Evolutionary conservation across 92 coral and sea anemone genomes (phyloP).

Genomic region (Scolanthus callimorphus): DNA sequence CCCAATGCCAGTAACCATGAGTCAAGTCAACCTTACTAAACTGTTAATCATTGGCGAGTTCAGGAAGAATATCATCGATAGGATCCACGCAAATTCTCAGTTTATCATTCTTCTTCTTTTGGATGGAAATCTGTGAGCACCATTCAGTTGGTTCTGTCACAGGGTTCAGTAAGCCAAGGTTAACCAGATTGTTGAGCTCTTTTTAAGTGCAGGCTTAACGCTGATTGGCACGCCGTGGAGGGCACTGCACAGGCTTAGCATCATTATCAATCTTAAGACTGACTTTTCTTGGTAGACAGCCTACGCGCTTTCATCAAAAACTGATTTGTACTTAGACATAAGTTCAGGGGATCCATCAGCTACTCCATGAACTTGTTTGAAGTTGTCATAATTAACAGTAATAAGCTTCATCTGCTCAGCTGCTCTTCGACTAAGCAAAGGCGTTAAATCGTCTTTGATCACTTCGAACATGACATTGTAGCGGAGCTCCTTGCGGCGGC

Average conservation of each 20-base stretch:
- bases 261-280: slow-evolving; percentile 14
- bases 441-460: slow-evolving; percentile 18
- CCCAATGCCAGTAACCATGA: slow-evolving; percentile 45
- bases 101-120: no score
- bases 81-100: no score
- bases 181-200: slow-evolving; percentile 10
- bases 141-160: slow-evolving; percentile 25
- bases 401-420: slow-evolving; percentile 34
- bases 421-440: slow-evolving; percentile 20
- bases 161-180: slow-evolving; percentile 12
- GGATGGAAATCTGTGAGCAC: no score
- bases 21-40: slow-evolving; percentile 43
- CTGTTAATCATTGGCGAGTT: slow-evolving; percentile 30
- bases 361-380: slow-evolving; percentile 21
- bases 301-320: slow-evolving; percentile 18
- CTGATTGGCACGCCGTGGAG: slow-evolving; percentile 13
- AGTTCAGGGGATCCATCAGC: background rate
- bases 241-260: slow-evolving; percentile 22
- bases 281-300: slow-evolving; percentile 12
- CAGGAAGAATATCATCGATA: no score
- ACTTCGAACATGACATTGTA: slow-evolving; percentile 35
- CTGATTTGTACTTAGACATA: slow-evolving; percentile 4
- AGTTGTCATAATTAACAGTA: slow-evolving; percentile 31
- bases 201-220: slow-evolving; percentile 13
- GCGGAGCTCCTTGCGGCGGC: no score